Evolutionary conservation across 2,797 vertebrate genomes (phyloP).

Genomic region (Gymnoscopelus braueri): DNA sequence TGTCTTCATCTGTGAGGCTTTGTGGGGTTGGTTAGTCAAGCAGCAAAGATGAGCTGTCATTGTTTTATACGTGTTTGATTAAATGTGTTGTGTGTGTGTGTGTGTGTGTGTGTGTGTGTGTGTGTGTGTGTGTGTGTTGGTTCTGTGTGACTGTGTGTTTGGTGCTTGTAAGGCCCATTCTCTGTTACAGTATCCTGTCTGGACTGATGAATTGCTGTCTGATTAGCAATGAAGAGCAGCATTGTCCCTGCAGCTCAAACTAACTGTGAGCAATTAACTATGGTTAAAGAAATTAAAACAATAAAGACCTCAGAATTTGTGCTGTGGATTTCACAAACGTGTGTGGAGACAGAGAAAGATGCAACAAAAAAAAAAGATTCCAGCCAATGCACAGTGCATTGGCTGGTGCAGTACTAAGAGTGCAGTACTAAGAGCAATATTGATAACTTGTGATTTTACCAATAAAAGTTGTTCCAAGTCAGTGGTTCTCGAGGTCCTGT

Average conservation of each 20-base stretch:
- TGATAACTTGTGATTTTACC: too few relatives aligned
- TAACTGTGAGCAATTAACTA: constrained; percentile 58
- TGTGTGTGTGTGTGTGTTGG: constrained; percentile 12
- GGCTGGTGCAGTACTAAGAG: not conserved
- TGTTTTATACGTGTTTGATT: constrained; percentile 67
- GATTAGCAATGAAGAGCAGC: constrained; percentile 56
- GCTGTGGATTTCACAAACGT: constrained; percentile 48
- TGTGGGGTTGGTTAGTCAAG: constrained; percentile 50
- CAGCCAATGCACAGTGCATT: constrained; percentile 4
- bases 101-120: constrained; percentile 6
- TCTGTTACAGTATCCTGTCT: constrained; percentile 37
- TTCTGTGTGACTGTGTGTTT: constrained; percentile 36
- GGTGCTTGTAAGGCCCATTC: not conserved
- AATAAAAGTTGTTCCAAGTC: too few relatives aligned
- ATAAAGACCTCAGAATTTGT: constrained; percentile 36
- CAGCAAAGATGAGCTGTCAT: constrained; percentile 70
- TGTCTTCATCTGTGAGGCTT: constrained; percentile 62
- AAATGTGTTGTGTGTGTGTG: constrained; percentile 31
- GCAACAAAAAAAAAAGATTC: constrained; percentile 21
- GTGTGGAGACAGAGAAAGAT: constrained; percentile 24
- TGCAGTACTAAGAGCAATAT: not conserved
- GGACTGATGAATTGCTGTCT: constrained; percentile 63
- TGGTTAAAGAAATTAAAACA: constrained; percentile 40
- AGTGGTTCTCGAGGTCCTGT: too few relatives aligned
- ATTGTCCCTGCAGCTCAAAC: constrained; percentile 54